These are phyloP conservation scores for Drosophila flavopinicola DNA, from an alignment of 2,888 invertebrate genomes.

Conservation along the genomic window DNA sequence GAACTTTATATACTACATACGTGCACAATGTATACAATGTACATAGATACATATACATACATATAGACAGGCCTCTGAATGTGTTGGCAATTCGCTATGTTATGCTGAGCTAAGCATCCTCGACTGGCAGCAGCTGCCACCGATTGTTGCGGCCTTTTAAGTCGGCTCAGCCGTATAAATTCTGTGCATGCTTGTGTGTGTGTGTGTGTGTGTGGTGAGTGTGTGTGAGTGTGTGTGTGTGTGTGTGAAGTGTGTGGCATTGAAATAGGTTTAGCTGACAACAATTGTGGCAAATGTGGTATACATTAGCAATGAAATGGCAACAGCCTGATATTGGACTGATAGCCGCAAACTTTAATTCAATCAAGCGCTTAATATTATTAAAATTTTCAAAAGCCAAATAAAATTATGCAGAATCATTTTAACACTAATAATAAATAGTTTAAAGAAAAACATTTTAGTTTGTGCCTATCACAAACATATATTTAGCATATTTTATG, in stretches of 20 bases:
- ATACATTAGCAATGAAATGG: slow-evolving; percentile 47
- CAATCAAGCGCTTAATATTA: slow-evolving; percentile 20
- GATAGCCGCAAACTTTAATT: slow-evolving; percentile 27
- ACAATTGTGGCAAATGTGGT: slow-evolving; percentile 67
- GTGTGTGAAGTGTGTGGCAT: slow-evolving; percentile 39
- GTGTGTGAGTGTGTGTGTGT: slow-evolving; percentile 29
- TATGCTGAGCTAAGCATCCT: slow-evolving; percentile 74
- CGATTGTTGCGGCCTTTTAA: slow-evolving; percentile 76
- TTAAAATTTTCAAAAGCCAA: neutral
- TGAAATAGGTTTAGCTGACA: slow-evolving; percentile 62
- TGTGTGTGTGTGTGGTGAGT: slow-evolving; percentile 15
- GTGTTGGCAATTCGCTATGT: slow-evolving; percentile 45
- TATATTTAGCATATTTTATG: no score
- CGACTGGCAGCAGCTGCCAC: slow-evolving; percentile 69
- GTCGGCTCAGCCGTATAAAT: slow-evolving; percentile 62
- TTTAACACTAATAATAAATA: no score
- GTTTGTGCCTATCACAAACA: no score
- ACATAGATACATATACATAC: slow-evolving; percentile 13
- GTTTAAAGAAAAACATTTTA: no score
- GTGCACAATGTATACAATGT: slow-evolving; percentile 23
- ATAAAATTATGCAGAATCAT: neutral
- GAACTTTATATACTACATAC: slow-evolving; percentile 70
- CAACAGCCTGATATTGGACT: slow-evolving; percentile 29
- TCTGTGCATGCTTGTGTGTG: slow-evolving; percentile 13
- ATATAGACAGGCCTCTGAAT: slow-evolving; percentile 18